A percentile compares a stretch with the other conserved stretches of the same genome.
These are phyloP conservation scores for Rostratula benghalensis DNA, from an alignment of 2,113 vertebrate species.

Conservation along the genomic window DNA sequence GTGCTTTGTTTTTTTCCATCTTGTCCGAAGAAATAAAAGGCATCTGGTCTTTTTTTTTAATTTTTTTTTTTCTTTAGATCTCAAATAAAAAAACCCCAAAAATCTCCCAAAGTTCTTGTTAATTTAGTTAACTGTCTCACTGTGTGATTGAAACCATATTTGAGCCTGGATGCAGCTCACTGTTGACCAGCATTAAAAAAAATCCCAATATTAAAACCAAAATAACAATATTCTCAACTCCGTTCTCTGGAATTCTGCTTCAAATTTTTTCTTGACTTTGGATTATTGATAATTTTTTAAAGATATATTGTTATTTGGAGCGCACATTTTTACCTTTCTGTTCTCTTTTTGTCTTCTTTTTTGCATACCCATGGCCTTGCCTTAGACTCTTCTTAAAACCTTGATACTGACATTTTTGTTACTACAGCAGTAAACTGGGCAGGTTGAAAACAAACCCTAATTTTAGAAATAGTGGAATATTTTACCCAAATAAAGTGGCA, in stretches of 20 bases:
- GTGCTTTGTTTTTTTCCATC: not conserved
- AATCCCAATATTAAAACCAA: not conserved
- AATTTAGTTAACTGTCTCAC: not conserved
- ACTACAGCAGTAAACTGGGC: not conserved
- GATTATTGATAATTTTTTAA: not conserved
- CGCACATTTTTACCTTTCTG: not conserved
- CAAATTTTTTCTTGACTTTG: not conserved
- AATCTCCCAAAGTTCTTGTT: not conserved
- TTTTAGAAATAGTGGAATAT: not conserved
- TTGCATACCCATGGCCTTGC: rapidly evolving
- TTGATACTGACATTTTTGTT: not conserved
- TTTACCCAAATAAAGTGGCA: not conserved
- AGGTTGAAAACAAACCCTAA: not conserved
- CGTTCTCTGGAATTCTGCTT: not conserved
- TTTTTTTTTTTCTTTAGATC: not conserved
- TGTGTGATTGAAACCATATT: not conserved
- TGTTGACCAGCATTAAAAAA: not conserved
- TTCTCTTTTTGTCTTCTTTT: not conserved
- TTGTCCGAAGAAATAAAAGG: not conserved
- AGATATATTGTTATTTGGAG: not conserved
- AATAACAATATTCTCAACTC: not conserved
- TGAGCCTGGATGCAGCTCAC: not conserved
- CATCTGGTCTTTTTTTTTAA: not conserved
- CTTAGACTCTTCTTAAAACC: not conserved
- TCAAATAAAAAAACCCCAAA: not conserved